Evolutionary conservation across 2,888 invertebrate species (phyloP), one percentile per base, ranked within the genome.

Genomic region (Drosophila conformis): DNA sequence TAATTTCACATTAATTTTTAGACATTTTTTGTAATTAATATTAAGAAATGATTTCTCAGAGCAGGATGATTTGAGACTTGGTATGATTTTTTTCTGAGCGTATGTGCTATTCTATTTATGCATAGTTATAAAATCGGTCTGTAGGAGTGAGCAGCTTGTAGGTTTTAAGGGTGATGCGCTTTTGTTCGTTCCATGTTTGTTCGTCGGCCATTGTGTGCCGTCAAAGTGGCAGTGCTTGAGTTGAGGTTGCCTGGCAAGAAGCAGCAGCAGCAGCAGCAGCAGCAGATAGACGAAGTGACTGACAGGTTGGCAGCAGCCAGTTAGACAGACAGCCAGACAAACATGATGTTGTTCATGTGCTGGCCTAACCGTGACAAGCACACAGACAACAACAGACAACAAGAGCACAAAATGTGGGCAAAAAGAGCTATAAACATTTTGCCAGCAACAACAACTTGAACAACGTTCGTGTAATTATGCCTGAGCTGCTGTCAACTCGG

Each of bases 401-500:
- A 54, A 25, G 54, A 48, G 29, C 60, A 62, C 58, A 69, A 59
- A 58, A 64, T 69, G 69, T 57, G 59, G 31, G 13, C 49, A 60
- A 59, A 70, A 71, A 78, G 70, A 71, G 76, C 73, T 80, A 70
- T 82, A 76, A 88, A 79, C 88, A 85, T 78, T 73, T 68, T 58
- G 33, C 74, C 58, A 64, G 27, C 76, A 72, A 72, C 82, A 80
- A 70, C 78, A 77, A 72, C 57, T 70, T 70, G 61, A 61, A 72
- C 80, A 77, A 66, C 80, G 75, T 64, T 80, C 86, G 69, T 76
- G 69, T 88, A 90, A 90, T 90, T 90, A 90, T 85, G 76, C 69
- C 70, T 61, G 62, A 63, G 76, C 70, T 67, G 71, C 80, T 80
- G 83, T 79, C 80, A 79, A 53, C 54, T 77, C 57, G 62, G 68